Evolutionary conservation across 2,888 invertebrate species (phyloP).

Genomic region (Lacanobia wlatinum): DNA sequence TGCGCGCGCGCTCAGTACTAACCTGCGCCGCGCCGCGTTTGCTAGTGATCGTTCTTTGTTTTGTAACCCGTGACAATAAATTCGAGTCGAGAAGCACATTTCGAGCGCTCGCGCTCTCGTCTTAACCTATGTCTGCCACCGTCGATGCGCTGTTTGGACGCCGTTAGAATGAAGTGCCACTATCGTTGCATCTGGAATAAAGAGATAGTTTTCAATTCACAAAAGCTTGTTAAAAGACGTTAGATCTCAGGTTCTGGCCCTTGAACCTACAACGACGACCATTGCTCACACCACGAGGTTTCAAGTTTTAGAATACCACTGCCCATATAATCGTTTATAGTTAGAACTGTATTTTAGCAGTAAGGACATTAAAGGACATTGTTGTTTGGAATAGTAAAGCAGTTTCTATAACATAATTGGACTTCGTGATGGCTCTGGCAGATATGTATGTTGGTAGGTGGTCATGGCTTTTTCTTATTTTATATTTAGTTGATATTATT

Average conservation of each 20-base stretch:
- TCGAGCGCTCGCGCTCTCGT: constrained; percentile 87
- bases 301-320: constrained; percentile 83
- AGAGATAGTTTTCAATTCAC: constrained; percentile 97
- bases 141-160: constrained; percentile 85
- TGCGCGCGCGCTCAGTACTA: constrained; percentile 76
- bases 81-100: constrained; percentile 82
- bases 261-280: constrained; percentile 84
- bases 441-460: constrained; percentile 88
- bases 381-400: constrained; percentile 72
- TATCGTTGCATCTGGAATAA: constrained; percentile 98
- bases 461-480: constrained; percentile 64
- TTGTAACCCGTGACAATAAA: constrained; percentile 88
- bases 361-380: constrained; percentile 81
- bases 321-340: constrained; percentile 84
- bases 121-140: constrained; percentile 88
- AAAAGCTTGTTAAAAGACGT: constrained; percentile 98
- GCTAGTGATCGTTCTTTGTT: constrained; percentile 76
- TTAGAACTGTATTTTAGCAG: constrained; percentile 83
- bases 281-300: constrained; percentile 84
- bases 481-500: constrained; percentile 72
- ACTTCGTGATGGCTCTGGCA: constrained; percentile 86
- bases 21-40: constrained; percentile 81
- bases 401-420: constrained; percentile 72
- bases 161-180: constrained; percentile 93
- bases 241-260: constrained; percentile 87